Evolutionary conservation across 2,797 vertebrate species (phyloP).

Genomic region (Carcharodon carcharias): DNA sequence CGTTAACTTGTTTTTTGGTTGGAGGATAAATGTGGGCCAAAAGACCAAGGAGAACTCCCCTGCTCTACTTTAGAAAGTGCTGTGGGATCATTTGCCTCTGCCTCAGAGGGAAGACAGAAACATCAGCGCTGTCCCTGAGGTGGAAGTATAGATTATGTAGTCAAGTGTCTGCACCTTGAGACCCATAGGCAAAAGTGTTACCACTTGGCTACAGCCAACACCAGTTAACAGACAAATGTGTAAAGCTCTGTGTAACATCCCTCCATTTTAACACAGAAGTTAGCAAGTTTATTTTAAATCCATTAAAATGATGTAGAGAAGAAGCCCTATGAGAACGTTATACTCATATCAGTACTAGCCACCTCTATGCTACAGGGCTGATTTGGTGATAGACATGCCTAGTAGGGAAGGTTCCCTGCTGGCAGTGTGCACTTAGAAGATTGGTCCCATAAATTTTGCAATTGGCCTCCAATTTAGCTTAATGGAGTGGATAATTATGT

Average conservation of each 20-base stretch:
- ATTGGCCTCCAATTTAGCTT: not conserved
- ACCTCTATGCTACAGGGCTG: no score
- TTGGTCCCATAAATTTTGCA: constrained; percentile 4
- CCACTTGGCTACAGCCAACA: not conserved
- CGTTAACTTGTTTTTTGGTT: not conserved
- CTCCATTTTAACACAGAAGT: not conserved
- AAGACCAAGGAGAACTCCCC: not conserved
- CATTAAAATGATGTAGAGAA: not conserved
- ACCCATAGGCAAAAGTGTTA: not conserved
- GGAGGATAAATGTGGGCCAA: not conserved
- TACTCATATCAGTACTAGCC: not conserved
- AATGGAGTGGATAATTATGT: constrained; percentile 2
- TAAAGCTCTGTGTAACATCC: not conserved
- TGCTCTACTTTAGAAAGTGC: not conserved
- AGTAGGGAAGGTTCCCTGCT: not conserved
- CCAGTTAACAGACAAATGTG: not conserved
- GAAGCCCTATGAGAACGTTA: not conserved
- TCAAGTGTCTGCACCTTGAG: not conserved
- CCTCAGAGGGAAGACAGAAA: not conserved
- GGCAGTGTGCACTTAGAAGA: not conserved
- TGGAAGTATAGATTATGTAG: not conserved
- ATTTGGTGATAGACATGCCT: not conserved
- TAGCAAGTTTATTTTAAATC: not conserved
- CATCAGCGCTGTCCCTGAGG: not conserved
- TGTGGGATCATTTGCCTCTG: not conserved